Evolutionary conservation across 2,113 vertebrate species (phyloP).

Genomic region (Hemiscyllium ocellatum): DNA sequence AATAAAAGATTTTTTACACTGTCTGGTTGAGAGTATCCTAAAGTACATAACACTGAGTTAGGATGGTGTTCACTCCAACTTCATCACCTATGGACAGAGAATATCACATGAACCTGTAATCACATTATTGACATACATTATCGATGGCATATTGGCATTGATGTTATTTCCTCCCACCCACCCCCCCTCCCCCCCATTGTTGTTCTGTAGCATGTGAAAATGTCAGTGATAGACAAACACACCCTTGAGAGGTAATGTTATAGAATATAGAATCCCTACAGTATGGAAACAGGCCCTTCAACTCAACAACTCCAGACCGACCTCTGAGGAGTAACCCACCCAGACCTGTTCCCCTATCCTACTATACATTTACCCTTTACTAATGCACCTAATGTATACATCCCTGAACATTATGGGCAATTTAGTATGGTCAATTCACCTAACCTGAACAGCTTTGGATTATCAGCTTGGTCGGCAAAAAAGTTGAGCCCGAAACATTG

Average conservation of each 20-base stretch:
- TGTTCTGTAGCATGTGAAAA: not conserved
- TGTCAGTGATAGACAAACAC: not conserved
- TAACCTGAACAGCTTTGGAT: no score
- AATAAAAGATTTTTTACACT: not conserved
- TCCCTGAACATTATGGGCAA: no score
- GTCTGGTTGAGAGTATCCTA: not conserved
- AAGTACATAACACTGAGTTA: not conserved
- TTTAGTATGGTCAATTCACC: no score
- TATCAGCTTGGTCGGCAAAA: not conserved
- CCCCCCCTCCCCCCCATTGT: no score
- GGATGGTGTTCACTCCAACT: not conserved
- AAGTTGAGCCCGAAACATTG: not conserved
- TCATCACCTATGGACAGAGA: not conserved
- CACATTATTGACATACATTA: no score
- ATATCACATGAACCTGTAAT: not conserved
- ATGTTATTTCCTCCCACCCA: not conserved
- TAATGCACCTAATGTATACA: no score
- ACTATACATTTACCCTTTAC: no score
- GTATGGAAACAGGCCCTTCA: no score
- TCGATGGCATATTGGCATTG: not conserved
- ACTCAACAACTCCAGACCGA: no score
- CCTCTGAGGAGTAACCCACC: no score
- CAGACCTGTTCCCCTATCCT: no score
- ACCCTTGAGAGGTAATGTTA: not conserved
- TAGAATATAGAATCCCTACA: no score